These are phyloP conservation scores for Morpho achilles DNA, from an alignment of 2,888 invertebrate genomes.

Conservation along the genomic window DNA sequence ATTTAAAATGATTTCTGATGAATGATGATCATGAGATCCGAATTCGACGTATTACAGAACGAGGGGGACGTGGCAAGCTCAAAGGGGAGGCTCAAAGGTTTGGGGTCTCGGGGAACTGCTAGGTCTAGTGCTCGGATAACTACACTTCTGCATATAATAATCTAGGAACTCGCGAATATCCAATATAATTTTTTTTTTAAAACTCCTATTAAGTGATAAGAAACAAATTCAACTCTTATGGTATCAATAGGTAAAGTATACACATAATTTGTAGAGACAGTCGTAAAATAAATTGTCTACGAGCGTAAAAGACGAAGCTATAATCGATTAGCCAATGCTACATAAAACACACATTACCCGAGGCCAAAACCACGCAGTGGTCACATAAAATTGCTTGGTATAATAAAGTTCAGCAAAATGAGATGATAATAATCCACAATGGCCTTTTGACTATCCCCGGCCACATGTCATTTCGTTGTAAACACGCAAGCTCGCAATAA, in stretches of 20 bases:
- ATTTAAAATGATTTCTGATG: too few relatives aligned
- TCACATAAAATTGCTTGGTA: constrained; percentile 12
- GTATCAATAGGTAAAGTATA: background rate
- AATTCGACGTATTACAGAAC: too few relatives aligned
- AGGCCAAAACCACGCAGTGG: constrained; percentile 1
- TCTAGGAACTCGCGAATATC: too few relatives aligned
- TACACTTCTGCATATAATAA: too few relatives aligned
- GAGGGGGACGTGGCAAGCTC: too few relatives aligned
- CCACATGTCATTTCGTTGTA: constrained; percentile 28
- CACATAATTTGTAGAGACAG: background rate
- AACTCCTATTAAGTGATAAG: background rate
- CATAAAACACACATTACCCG: constrained; percentile 9
- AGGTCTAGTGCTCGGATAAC: too few relatives aligned
- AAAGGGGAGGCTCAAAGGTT: too few relatives aligned
- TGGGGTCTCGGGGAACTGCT: too few relatives aligned
- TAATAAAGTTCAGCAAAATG: constrained; percentile 22
- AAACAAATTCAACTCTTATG: background rate
- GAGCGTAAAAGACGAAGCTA: background rate
- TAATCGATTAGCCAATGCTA: constrained; percentile 13
- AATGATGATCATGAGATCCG: too few relatives aligned
- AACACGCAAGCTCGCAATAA: constrained; percentile 36
- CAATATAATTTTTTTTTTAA: too few relatives aligned
- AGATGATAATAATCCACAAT: constrained; percentile 47
- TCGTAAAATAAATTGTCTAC: constrained; percentile 4
- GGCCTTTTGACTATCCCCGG: constrained; percentile 31